Evolutionary conservation across 64 coral and sea anemone genomes (phyloP), one percentile per base, ranked within the genome.

Genomic region (Acropora tenuis): DNA sequence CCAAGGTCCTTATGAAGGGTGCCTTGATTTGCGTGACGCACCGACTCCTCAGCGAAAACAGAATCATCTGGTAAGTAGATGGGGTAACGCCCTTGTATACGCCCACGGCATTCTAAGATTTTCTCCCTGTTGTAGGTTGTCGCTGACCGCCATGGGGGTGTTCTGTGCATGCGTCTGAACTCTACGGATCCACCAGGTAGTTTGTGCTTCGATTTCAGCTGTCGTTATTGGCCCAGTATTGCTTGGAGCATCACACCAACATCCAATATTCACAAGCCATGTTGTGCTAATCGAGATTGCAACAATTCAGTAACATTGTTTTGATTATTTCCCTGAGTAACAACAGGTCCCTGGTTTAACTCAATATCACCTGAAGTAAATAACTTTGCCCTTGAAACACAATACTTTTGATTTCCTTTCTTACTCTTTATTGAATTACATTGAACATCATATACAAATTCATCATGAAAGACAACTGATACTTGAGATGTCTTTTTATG

Each of bases 1-100:
- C 50, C 45, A 0, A 89, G 43, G 66, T 86, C 92, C 78, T 86
- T 73, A 44, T 89, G 92, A 18, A 94, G 57, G n/a, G 92, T 94
- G 1, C 42, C 4, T 41, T 65, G 42, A 74, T 94, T 86, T 3
- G 78, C 48, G 8, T 69, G 20, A 6, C 17, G 55, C 1, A 94
- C 78, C 2, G 88, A 41, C 42, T 73, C 41, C 8, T 30, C 68
- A 3, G 82, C 86, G 69, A 86, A 86, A 41, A 69, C 6, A 40
- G 41, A 78, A 30, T 77, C 73, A 69, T 92, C 53, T 8, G 90
- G 90, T 43, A 92, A 47, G 90, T 86, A 86, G 43, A 86, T 86
- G 0, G 82, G 82, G 2, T 57, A 86, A 52, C 44, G 43, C 0
- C 90, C 90, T 48, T 77, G 73, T 48, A 86, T 78, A 19, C 82